Evolutionary conservation across 2,888 invertebrate species (phyloP).

Genomic region (Pachymerium ferrugineum): DNA sequence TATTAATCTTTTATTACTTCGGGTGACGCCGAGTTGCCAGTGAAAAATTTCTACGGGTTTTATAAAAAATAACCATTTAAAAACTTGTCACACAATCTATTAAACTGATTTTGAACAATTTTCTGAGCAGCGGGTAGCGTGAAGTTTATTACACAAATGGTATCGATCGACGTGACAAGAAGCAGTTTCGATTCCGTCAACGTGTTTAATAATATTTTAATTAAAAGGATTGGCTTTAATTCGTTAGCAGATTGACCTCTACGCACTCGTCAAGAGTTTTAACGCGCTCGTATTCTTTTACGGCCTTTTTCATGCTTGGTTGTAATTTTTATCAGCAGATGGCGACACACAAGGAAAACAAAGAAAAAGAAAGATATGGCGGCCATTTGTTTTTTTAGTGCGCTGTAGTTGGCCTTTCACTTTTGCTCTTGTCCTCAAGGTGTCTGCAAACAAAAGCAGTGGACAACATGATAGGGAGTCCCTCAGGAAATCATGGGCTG

Average conservation of each 20-base stretch:
- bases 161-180: not conserved
- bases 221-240: conserved; percentile 22
- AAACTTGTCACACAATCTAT: too few species aligned
- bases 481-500: conserved; percentile 19
- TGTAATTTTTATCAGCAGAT: not conserved
- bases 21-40: too few species aligned
- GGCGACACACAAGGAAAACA: not conserved
- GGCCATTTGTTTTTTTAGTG: conserved; percentile 23
- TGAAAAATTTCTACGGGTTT: too few species aligned
- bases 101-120: too few species aligned
- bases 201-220: conserved; percentile 23
- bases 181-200: conserved; percentile 1
- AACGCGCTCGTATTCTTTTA: conserved; percentile 9
- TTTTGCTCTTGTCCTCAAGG: conserved; percentile 17
- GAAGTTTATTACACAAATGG: not conserved
- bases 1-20: too few species aligned
- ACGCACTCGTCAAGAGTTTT: not conserved
- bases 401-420: conserved; percentile 11
- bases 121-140: not conserved
- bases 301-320: not conserved
- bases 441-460: conserved; percentile 20
- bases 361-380: not conserved
- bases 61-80: too few species aligned
- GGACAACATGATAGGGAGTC: conserved; percentile 25
- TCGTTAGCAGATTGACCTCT: conserved; percentile 3